Evolutionary conservation across 2,888 invertebrate genomes (phyloP).

Genomic region (Patella ulyssiponensis): DNA sequence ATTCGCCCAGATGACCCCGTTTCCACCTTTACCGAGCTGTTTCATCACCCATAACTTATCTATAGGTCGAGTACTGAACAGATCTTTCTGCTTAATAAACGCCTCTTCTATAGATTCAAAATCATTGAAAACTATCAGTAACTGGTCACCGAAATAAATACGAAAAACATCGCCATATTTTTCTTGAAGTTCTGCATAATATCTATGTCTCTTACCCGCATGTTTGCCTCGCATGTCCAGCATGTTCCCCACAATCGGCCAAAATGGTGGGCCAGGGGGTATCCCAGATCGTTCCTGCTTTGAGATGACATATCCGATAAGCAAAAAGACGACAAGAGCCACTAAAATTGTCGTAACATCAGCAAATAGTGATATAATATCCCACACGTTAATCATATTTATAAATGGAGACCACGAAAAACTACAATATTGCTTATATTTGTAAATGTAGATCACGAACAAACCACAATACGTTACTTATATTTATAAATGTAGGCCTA

Average conservation of each 20-base stretch:
- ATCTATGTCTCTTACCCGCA: not conserved
- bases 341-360: not conserved
- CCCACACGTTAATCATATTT: too few relatives aligned
- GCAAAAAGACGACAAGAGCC: not conserved
- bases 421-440: too few relatives aligned
- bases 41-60: not conserved
- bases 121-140: not conserved
- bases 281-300: not conserved
- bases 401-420: too few relatives aligned
- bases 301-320: not conserved
- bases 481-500: too few relatives aligned
- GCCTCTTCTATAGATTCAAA: not conserved
- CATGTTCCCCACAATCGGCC: not conserved
- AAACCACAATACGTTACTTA: too few relatives aligned
- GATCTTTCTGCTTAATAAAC: not conserved
- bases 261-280: not conserved
- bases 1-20: slow-evolving; percentile 54
- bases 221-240: not conserved
- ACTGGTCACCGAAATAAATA: not conserved
- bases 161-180: not conserved
- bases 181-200: not conserved
- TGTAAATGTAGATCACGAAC: too few relatives aligned
- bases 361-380: not conserved
- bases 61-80: not conserved
- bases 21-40: not conserved